These are phyloP conservation scores for Haplochromis burtoni DNA, from an alignment of 2,113 vertebrate species.

Conservation along the genomic window DNA sequence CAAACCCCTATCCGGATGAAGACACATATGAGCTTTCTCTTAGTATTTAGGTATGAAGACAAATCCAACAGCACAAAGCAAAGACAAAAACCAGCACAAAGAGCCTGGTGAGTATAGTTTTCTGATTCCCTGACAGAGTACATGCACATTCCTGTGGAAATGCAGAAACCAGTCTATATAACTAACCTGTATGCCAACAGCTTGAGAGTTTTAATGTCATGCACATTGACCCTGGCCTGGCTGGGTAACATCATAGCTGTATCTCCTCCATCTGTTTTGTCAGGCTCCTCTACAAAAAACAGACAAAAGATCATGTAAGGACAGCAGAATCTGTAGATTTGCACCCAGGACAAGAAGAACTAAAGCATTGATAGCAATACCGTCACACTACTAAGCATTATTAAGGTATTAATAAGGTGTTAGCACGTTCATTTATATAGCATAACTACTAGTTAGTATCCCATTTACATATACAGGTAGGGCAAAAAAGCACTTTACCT, in stretches of 20 bases:
- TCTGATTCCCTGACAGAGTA: neutral
- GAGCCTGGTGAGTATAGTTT: neutral
- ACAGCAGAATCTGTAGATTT: neutral
- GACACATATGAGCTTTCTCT: neutral
- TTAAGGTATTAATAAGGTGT: fast-evolving
- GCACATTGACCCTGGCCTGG: slow-evolving; percentile 77
- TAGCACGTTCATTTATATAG: neutral
- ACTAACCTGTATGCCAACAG: slow-evolving; percentile 81
- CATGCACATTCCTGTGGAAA: neutral
- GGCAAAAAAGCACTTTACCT: slow-evolving; percentile 67
- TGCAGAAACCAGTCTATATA: neutral
- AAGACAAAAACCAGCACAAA: neutral
- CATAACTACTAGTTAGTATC: neutral
- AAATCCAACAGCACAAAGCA: neutral
- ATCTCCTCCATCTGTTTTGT: slow-evolving; percentile 22
- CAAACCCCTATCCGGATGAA: neutral
- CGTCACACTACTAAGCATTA: neutral
- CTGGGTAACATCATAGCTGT: slow-evolving; percentile 93
- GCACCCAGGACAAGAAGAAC: neutral
- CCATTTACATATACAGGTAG: neutral
- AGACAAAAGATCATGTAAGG: neutral
- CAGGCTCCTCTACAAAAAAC: slow-evolving; percentile 66
- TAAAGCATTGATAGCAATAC: neutral
- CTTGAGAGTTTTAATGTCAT: slow-evolving; percentile 78
- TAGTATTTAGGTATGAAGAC: neutral